Base-by-base conservation (phyloP, 2,888 invertebrate genomes). In the Panopea generosa region DNA sequence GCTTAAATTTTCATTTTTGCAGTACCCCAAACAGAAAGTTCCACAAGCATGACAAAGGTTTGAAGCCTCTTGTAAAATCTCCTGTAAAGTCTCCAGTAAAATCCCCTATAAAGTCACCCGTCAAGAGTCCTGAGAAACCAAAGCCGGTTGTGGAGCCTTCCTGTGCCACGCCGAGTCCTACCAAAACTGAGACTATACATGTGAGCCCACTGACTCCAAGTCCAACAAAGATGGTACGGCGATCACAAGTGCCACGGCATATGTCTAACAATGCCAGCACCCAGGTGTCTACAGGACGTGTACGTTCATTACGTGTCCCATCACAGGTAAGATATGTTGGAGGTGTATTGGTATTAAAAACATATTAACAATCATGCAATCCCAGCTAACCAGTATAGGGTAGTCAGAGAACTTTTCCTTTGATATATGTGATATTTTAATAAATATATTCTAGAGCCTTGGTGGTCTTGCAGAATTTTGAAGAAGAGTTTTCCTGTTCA, bases 201-300 rank as follows among this genome's bases (percentile, higher is more conserved):
- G 60, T 77, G 4, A 66, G 62, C 40, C 72, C 49, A n/a, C 57
- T 4, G 22, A 52, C 68, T 16, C 65, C 52, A 11, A 80, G 77
- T 50, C 75, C 84, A 11, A 61, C 76, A 4, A 81, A 80, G 56
- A 82, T 82, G 74, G 74, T 77, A 11, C 76, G 84, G 16, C 60
- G 81, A 24, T 67, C 81, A 29, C 75, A 79, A 26, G 84, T 81
- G n/a, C 24, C 67, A 0, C 33, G 61, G 26, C 72, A 71, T 22
- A 47, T 61, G 27, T 73, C 67, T 7, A 61, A 47, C 18, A 69
- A 63, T 61, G 67, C 60, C n/a, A 72, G 72, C 50, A 68, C 68
- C 14, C 75, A 75, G 45, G 65, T 53, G 4, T 78, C 70, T 16
- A 18, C 67, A 40, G 68, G 63, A 2, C 65, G 69, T 49, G 62